phyloP scores from a whole-genome alignment of 2,113 vertebrate species.

The Gobiocypris rarus region DNA sequence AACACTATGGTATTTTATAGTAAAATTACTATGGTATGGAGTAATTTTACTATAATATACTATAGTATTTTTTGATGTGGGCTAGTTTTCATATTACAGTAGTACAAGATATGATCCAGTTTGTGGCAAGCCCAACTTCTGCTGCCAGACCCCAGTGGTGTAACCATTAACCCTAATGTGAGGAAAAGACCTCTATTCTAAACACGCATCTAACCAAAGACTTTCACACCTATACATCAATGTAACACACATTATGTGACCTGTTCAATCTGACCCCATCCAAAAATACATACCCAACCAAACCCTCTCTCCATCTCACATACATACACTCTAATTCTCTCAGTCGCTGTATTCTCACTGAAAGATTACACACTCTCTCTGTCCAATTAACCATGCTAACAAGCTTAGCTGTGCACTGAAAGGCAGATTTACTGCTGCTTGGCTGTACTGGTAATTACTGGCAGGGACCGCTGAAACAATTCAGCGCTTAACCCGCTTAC shows the following conservation, averaged over 20 bases:
- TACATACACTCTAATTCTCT: conserved; percentile 48
- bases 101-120: background rate
- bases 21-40: too few species aligned
- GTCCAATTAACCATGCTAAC: conserved; percentile 74
- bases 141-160: conserved; percentile 28
- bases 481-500: conserved; percentile 65
- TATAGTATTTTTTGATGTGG: too few species aligned
- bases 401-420: conserved; percentile 69
- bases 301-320: conserved; percentile 15
- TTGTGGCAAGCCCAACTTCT: conserved; percentile 14
- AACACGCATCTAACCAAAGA: conserved; percentile 1
- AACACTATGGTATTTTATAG: too few species aligned
- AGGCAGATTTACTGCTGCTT: conserved; percentile 66
- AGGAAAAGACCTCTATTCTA: background rate
- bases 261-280: background rate
- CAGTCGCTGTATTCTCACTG: conserved; percentile 55
- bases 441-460: conserved; percentile 69
- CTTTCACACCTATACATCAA: conserved; percentile 9
- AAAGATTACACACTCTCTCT: conserved; percentile 64
- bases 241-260: conserved; percentile 6
- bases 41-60: too few species aligned
- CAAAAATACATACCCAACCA: conserved; percentile 5
- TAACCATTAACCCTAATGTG: conserved; percentile 33
- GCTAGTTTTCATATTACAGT: conserved; percentile 15
- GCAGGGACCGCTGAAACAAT: conserved; percentile 68